Evolutionary conservation across 2,113 vertebrate genomes (phyloP).

Genomic region (Mustelus asterias): DNA sequence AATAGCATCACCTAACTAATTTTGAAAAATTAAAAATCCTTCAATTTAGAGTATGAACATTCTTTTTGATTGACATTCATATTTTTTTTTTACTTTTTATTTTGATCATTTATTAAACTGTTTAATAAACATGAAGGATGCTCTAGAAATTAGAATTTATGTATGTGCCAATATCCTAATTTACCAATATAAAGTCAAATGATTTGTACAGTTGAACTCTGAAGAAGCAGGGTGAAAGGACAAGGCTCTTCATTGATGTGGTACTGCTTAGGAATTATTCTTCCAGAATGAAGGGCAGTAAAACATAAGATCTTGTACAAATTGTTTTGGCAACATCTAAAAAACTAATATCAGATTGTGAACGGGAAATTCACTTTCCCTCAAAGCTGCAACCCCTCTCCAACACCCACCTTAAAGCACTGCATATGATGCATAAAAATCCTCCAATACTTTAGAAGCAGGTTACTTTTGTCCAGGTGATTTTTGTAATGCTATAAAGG

Average conservation of each 20-base stretch:
- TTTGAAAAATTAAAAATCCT: not conserved
- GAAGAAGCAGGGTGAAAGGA: not conserved
- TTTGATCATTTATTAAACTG: not conserved
- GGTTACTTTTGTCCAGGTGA: not conserved
- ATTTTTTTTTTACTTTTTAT: not conserved
- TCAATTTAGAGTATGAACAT: not conserved
- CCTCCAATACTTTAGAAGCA: not conserved
- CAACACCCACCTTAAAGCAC: not conserved
- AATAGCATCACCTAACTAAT: not conserved
- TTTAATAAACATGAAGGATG: not conserved
- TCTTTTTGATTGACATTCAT: not conserved
- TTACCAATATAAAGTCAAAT: not conserved
- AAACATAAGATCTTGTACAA: not conserved
- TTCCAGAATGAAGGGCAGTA: not conserved
- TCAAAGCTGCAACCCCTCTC: not conserved
- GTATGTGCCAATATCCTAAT: not conserved
- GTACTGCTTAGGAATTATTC: not conserved
- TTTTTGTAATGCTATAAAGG: not conserved
- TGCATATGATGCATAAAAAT: not conserved
- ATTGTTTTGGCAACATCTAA: not conserved
- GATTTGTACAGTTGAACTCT: not conserved
- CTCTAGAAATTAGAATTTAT: not conserved
- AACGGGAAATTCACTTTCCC: not conserved
- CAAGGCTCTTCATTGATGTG: not conserved
- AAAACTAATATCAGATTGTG: not conserved